Evolutionary conservation across 2,113 vertebrate species (phyloP).

Genomic region (Menidia beryllina): DNA sequence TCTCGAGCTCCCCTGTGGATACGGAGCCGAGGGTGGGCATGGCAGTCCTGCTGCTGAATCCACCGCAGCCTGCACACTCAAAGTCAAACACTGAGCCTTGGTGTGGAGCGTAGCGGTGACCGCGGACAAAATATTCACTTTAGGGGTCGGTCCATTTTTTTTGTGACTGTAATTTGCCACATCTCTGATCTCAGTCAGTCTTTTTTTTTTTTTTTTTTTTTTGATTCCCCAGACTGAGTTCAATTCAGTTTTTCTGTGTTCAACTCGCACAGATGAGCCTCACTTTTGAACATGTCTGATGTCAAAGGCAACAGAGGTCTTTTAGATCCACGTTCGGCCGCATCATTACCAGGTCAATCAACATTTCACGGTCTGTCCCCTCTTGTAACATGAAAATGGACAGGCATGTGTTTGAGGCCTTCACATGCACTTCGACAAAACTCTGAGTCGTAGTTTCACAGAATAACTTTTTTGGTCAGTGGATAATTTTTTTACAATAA

Average conservation of each 20-base stretch:
- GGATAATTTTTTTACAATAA: conserved; percentile 52
- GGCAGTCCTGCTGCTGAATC: conserved; percentile 36
- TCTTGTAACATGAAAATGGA: conserved; percentile 22
- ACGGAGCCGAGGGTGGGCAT: conserved; percentile 40
- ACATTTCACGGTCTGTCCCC: conserved; percentile 27
- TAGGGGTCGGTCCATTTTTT: background rate
- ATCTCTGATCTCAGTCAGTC: no score
- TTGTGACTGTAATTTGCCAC: no score
- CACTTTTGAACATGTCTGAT: conserved; percentile 4
- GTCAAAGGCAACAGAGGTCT: conserved; percentile 31
- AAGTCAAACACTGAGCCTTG: conserved; percentile 3
- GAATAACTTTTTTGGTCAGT: conserved; percentile 30
- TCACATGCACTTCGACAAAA: conserved; percentile 15
- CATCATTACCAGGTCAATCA: conserved; percentile 49
- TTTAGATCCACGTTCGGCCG: conserved; percentile 15
- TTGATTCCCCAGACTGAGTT: background rate
- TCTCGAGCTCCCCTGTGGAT: conserved; percentile 53
- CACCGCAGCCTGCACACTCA: conserved; percentile 8
- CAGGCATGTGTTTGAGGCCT: conserved; percentile 12
- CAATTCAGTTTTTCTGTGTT: conserved; percentile 15
- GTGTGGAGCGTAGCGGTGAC: background rate
- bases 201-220: no score
- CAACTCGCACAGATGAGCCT: conserved; percentile 9
- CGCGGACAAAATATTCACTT: background rate
- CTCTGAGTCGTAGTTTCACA: no score